Conservation (phyloP, 2,888 invertebrate genomes). For the Euclidia mi region DNA sequence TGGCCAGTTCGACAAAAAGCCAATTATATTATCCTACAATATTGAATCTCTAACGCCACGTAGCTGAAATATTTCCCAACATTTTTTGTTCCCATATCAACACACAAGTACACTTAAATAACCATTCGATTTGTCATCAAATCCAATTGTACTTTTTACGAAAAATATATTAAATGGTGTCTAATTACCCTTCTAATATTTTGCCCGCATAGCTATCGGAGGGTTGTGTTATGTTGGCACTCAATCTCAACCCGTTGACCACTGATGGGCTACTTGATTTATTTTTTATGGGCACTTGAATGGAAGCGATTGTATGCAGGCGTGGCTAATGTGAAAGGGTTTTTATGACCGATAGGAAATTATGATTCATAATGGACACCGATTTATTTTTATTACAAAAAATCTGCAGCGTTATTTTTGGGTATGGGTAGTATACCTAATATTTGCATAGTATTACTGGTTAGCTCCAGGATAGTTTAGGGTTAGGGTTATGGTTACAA, state of each 20-base stretch:
- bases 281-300: constrained; percentile 77
- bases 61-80: background rate
- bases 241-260: constrained; percentile 70
- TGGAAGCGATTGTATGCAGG: constrained; percentile 74
- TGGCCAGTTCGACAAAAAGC: too few species aligned
- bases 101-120: background rate
- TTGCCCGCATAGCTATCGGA: constrained; percentile 73
- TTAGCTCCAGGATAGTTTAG: too few species aligned
- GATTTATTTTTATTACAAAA: constrained; percentile 2
- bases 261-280: constrained; percentile 73
- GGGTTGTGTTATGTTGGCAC: constrained; percentile 59
- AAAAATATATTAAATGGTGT: constrained; percentile 23
- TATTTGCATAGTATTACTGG: too few species aligned
- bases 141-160: constrained; percentile 15
- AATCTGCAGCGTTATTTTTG: too few species aligned
- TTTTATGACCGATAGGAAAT: constrained; percentile 23
- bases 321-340: constrained; percentile 74
- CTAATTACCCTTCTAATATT: constrained; percentile 60
- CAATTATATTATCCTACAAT: too few species aligned
- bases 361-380: constrained; percentile 1
- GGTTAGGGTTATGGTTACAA: too few species aligned
- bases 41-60: too few species aligned
- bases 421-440: too few species aligned
- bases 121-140: constrained; percentile 4
- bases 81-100: background rate